These are phyloP conservation scores for Bathynomus jamesi DNA, from an alignment of 1,140 invertebrate species.

Conservation along the genomic window DNA sequence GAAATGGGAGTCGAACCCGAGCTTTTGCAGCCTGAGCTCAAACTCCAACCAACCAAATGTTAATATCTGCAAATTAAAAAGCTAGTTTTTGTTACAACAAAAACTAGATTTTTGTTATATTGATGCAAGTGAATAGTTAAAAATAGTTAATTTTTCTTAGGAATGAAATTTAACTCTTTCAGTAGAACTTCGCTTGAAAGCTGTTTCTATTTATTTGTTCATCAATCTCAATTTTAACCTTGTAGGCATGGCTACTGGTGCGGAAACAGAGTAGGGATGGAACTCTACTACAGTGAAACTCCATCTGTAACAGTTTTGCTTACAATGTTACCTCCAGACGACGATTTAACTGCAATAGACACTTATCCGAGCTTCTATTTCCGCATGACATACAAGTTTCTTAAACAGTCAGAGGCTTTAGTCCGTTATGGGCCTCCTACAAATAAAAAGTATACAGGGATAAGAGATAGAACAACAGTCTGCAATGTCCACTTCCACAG, in stretches of 20 bases:
- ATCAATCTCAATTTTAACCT: neutral
- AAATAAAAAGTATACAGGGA: slow-evolving; percentile 49
- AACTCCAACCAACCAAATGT: too few relatives aligned
- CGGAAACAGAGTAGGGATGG: slow-evolving; percentile 71
- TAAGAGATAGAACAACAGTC: slow-evolving; percentile 58
- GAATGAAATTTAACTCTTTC: too few relatives aligned
- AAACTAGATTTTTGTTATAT: too few relatives aligned
- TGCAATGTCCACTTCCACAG: slow-evolving; percentile 81
- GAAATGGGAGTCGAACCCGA: too few relatives aligned
- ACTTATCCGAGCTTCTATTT: slow-evolving; percentile 39
- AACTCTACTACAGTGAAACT: slow-evolving; percentile 74
- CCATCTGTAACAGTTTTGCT: slow-evolving; percentile 65
- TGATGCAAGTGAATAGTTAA: too few relatives aligned
- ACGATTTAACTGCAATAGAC: slow-evolving; percentile 35
- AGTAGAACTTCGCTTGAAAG: too few relatives aligned
- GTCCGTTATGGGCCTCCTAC: slow-evolving; percentile 60
- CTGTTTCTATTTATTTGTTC: neutral
- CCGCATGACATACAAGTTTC: slow-evolving; percentile 64
- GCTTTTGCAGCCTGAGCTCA: too few relatives aligned
- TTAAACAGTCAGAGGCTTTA: slow-evolving; percentile 61
- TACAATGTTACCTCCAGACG: slow-evolving; percentile 26
- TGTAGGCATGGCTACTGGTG: slow-evolving; percentile 61
- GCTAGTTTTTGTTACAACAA: too few relatives aligned
- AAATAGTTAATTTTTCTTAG: too few relatives aligned
- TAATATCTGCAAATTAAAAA: too few relatives aligned